Evolutionary conservation across 2,113 vertebrate genomes (phyloP).

Genomic region (Chelonoidis abingdonii): DNA sequence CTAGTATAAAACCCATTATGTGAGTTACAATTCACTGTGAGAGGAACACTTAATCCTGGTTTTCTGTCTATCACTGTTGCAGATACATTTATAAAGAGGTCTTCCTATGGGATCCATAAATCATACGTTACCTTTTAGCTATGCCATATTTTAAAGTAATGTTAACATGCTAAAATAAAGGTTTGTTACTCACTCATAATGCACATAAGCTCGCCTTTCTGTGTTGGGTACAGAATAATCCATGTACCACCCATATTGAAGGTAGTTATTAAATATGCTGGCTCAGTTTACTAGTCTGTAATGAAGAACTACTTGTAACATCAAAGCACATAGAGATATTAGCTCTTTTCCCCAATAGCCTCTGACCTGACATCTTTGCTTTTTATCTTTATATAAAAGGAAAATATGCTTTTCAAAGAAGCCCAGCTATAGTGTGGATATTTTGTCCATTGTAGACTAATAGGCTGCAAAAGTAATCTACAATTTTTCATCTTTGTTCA

Average conservation of each 20-base stretch:
- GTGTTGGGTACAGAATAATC: conserved; percentile 32
- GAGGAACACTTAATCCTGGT: conserved; percentile 22
- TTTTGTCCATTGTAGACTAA: conserved; percentile 67
- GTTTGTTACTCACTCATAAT: conserved; percentile 33
- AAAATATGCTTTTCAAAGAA: conserved; percentile 79
- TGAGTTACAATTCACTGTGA: not conserved
- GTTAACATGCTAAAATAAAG: conserved; percentile 45
- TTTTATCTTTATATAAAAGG: conserved; percentile 83
- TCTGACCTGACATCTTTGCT: conserved; percentile 82
- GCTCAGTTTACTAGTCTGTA: conserved; percentile 80
- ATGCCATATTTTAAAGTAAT: conserved; percentile 35
- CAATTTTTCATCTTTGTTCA: conserved; percentile 71
- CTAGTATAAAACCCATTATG: conserved; percentile 14
- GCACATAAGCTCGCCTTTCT: conserved; percentile 1
- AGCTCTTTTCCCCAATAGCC: conserved; percentile 73
- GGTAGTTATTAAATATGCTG: conserved; percentile 66
- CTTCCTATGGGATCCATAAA: conserved; percentile 51
- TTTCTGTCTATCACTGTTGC: conserved; percentile 53
- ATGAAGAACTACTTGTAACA: conserved; percentile 88
- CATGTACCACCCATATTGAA: conserved; percentile 49
- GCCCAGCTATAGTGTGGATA: conserved; percentile 53
- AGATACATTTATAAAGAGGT: conserved; percentile 37
- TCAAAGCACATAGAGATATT: conserved; percentile 86
- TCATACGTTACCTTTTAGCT: conserved; percentile 42
- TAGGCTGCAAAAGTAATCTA: conserved; percentile 65